Conservation (phyloP, 2,888 invertebrate species). For the Dryocosmus kuriphilus region DNA sequence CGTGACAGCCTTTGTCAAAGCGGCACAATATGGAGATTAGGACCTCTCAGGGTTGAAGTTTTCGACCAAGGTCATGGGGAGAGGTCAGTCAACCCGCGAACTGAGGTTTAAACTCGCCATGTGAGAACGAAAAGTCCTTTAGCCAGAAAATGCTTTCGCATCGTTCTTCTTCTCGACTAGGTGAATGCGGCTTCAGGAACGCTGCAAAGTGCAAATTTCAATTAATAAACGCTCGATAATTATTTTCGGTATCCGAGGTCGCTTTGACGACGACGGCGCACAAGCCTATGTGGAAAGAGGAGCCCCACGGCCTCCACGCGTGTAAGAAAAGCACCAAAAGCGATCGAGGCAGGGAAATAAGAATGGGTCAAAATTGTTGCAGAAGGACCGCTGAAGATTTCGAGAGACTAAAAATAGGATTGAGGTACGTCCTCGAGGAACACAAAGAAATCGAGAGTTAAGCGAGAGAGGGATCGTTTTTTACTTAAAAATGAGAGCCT, state of each 20-base stretch:
- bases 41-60: conserved; percentile 16
- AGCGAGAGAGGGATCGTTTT: conserved; percentile 73
- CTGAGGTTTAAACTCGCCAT: conserved; percentile 30
- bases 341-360: conserved; percentile 57
- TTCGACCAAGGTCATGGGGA: conserved; percentile 18
- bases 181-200: conserved; percentile 49
- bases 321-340: conserved; percentile 49
- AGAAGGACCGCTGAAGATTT: background rate
- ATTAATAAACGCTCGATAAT: conserved; percentile 71
- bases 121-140: conserved; percentile 34
- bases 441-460: conserved; percentile 69
- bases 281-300: conserved; percentile 36
- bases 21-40: conserved; percentile 1
- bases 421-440: conserved; percentile 17
- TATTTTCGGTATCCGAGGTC: conserved; percentile 67
- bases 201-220: conserved; percentile 60
- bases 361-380: background rate
- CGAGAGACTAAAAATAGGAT: background rate
- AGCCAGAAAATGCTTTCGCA: conserved; percentile 24
- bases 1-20: conserved; percentile 30
- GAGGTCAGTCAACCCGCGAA: conserved; percentile 39
- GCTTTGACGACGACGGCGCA: conserved; percentile 45
- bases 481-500: conserved; percentile 61
- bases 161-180: conserved; percentile 47
- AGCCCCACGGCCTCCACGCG: conserved; percentile 49